These are phyloP conservation scores for Gallinago paraguaiae DNA, from an alignment of 2,113 vertebrate species.

Conservation along the genomic window DNA sequence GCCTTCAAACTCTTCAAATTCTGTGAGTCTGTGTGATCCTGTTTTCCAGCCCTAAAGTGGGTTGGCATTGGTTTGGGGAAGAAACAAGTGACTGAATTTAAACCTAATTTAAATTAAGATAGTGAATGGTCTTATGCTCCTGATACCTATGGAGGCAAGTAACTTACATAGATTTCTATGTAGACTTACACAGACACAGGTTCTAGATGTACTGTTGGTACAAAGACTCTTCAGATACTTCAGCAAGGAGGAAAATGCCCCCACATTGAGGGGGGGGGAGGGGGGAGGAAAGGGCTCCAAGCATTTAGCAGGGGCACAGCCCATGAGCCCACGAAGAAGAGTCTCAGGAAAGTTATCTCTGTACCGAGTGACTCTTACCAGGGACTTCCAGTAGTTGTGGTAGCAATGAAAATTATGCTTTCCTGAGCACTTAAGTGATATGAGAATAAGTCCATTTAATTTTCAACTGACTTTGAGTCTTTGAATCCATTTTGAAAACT, in stretches of 20 bases:
- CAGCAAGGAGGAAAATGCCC: neutral
- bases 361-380: neutral
- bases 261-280: neutral
- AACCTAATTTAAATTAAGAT: neutral
- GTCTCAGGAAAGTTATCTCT: neutral
- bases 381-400: neutral
- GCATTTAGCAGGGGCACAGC: accelerated
- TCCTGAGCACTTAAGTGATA: neutral
- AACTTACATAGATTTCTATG: neutral
- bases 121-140: neutral
- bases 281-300: neutral
- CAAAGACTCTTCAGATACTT: neutral
- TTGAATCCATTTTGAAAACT: neutral
- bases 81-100: neutral
- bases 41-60: neutral
- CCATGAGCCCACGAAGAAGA: accelerated
- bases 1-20: neutral
- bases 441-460: neutral
- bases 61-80: neutral
- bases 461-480: neutral
- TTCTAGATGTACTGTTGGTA: neutral
- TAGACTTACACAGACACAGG: neutral
- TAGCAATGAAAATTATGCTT: neutral
- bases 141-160: neutral
- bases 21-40: neutral